These are phyloP conservation scores for Chromoteleia sp. DNA, from an alignment of 2,888 invertebrate species.

Conservation along the genomic window DNA sequence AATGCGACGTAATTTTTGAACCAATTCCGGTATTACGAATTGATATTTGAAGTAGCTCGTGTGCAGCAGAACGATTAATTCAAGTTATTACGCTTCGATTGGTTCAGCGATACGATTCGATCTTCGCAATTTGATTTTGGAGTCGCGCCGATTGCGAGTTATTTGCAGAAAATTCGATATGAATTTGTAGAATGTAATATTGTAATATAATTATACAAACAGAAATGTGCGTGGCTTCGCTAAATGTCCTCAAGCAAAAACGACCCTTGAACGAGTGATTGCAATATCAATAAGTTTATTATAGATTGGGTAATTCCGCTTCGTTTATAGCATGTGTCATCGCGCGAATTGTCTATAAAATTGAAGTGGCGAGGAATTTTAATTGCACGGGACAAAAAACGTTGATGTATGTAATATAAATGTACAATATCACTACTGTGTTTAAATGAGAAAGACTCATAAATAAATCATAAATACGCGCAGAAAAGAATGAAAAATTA, in stretches of 20 bases:
- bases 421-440: too few relatives aligned
- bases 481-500: too few relatives aligned
- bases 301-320: slow-evolving; percentile 40
- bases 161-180: slow-evolving; percentile 42
- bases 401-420: too few relatives aligned
- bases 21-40: background rate
- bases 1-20: background rate
- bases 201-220: slow-evolving; percentile 50
- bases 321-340: slow-evolving; percentile 19
- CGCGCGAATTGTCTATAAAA: slow-evolving; percentile 31
- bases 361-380: slow-evolving; percentile 29
- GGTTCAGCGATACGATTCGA: background rate
- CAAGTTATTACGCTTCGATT: background rate
- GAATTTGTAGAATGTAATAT: slow-evolving; percentile 29
- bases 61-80: background rate
- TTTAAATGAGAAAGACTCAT: too few relatives aligned
- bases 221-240: slow-evolving; percentile 15
- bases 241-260: slow-evolving; percentile 51
- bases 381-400: slow-evolving; percentile 10
- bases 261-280: slow-evolving; percentile 57
- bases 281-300: slow-evolving; percentile 59
- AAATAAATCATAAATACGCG: too few relatives aligned
- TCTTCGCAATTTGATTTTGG: background rate
- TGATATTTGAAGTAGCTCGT: background rate
- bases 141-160: slow-evolving; percentile 19